Percentiles rank a stretch among this genome's conserved stretches.
phyloP scores from a whole-genome alignment of 2,797 vertebrate genomes.

The Erpetoichthys calabaricus region DNA sequence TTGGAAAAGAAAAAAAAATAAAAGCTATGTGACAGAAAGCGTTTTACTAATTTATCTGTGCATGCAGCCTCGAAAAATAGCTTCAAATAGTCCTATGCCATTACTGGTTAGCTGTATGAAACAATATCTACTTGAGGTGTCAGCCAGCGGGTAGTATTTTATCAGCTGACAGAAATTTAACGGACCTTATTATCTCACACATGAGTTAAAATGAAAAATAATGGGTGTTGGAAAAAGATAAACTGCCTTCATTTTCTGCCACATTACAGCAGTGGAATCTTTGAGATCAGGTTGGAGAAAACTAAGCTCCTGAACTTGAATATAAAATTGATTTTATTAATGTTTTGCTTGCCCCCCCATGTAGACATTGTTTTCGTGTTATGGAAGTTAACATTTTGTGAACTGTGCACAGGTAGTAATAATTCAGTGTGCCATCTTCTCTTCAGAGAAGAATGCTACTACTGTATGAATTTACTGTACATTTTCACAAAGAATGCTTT shows the following conservation, averaged over 20 bases:
- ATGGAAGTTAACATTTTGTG: no score
- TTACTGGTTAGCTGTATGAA: constrained; percentile 9
- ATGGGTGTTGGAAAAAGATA: constrained; percentile 28
- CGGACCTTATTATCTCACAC: constrained; percentile 30
- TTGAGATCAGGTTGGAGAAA: constrained; percentile 7
- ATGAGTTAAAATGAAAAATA: constrained; percentile 29
- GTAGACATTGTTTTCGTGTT: no score
- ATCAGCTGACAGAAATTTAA: constrained; percentile 32
- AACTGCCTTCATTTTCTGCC: constrained; percentile 25
- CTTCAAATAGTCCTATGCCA: background rate
- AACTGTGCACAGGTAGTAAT: no score
- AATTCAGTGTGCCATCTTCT: no score
- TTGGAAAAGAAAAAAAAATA: background rate
- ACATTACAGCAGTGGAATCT: constrained; percentile 2
- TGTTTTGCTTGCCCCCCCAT: no score
- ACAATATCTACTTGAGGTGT: constrained; percentile 22
- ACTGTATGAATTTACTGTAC: no score
- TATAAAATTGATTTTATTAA: no score
- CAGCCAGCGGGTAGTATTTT: constrained; percentile 23
- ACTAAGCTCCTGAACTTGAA: background rate
- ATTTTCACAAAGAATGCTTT: no score
- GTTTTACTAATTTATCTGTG: constrained; percentile 5
- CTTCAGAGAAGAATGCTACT: no score
- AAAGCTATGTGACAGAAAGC: background rate
- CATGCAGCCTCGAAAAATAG: constrained; percentile 5